These are phyloP conservation scores for Gymnocephalus cernua DNA, from an alignment of 2,113 vertebrate species.

Conservation along the genomic window DNA sequence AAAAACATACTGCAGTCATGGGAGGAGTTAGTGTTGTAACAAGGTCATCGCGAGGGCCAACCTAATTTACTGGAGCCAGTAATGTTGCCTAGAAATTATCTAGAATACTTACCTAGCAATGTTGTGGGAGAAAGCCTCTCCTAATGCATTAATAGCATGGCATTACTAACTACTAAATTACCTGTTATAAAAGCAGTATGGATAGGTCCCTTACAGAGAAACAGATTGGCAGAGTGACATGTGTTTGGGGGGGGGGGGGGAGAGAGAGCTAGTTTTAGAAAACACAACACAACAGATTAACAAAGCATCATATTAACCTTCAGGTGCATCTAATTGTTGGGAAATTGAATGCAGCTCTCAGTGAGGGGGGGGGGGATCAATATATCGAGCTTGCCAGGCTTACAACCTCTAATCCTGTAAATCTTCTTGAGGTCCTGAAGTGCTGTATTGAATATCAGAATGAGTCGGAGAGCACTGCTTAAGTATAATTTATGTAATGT, in stretches of 20 bases:
- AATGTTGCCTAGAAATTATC: constrained; percentile 51
- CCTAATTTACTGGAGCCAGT: constrained; percentile 50
- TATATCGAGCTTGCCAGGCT: constrained; percentile 78
- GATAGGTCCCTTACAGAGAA: constrained; percentile 26
- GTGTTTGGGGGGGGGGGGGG: background rate
- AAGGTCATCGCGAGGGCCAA: constrained; percentile 59
- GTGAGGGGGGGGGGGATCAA: constrained; percentile 77
- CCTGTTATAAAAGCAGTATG: constrained; percentile 31
- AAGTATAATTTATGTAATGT: constrained; percentile 81
- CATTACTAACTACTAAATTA: constrained; percentile 49
- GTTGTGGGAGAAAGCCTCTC: constrained; percentile 21
- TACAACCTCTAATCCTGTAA: constrained; percentile 85
- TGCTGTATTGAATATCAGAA: constrained; percentile 82
- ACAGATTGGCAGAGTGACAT: constrained; percentile 18
- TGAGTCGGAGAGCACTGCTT: constrained; percentile 69
- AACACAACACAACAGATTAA: constrained; percentile 79
- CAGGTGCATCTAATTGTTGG: constrained; percentile 82
- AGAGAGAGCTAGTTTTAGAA: constrained; percentile 53
- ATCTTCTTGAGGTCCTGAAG: constrained; percentile 80
- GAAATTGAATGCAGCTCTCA: constrained; percentile 85
- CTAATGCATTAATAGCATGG: constrained; percentile 39
- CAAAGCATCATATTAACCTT: constrained; percentile 81
- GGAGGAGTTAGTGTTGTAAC: constrained; percentile 55
- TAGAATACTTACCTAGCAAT: constrained; percentile 30
- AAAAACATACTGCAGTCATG: constrained; percentile 67